Percentiles rank a stretch among this genome's conserved stretches.
Conservation (phyloP, 2,888 invertebrate species). For the Melikaiella ostensackeni region DNA sequence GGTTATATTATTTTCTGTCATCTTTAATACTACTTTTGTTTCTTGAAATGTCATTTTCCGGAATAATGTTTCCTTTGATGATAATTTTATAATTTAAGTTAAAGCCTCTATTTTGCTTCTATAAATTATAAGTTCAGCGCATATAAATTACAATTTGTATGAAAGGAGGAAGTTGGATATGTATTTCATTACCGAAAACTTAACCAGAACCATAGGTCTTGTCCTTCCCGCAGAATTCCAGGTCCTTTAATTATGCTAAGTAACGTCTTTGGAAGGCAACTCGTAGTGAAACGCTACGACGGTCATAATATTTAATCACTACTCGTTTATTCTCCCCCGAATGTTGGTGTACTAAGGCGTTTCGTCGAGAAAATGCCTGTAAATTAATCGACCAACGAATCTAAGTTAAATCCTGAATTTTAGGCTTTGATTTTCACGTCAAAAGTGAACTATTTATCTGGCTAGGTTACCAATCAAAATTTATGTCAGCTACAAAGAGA, state of each 20-base stretch:
- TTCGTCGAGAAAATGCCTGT: conserved; percentile 47
- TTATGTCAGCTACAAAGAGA: background rate
- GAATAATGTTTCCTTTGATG: no score
- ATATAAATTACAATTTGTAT: background rate
- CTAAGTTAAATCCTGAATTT: background rate
- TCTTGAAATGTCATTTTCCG: no score
- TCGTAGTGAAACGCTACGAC: conserved; percentile 67
- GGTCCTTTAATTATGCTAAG: conserved; percentile 76
- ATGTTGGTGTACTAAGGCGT: conserved; percentile 60
- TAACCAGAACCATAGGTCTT: conserved; percentile 51
- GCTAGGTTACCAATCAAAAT: background rate
- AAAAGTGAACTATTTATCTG: background rate
- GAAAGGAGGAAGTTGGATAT: background rate
- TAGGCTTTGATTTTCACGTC: background rate
- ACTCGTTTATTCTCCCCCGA: conserved; percentile 70
- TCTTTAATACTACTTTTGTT: no score
- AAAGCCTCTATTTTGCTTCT: no score
- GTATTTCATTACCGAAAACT: conserved; percentile 33
- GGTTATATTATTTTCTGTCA: no score
- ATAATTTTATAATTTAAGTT: no score
- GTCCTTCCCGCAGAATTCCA: conserved; percentile 55
- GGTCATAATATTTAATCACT: conserved; percentile 77
- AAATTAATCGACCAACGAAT: conserved; percentile 63
- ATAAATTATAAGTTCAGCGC: background rate
- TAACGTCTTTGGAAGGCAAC: conserved; percentile 69